phyloP scores from a whole-genome alignment of 2,113 vertebrate genomes.

The Pygoscelis antarcticus region DNA sequence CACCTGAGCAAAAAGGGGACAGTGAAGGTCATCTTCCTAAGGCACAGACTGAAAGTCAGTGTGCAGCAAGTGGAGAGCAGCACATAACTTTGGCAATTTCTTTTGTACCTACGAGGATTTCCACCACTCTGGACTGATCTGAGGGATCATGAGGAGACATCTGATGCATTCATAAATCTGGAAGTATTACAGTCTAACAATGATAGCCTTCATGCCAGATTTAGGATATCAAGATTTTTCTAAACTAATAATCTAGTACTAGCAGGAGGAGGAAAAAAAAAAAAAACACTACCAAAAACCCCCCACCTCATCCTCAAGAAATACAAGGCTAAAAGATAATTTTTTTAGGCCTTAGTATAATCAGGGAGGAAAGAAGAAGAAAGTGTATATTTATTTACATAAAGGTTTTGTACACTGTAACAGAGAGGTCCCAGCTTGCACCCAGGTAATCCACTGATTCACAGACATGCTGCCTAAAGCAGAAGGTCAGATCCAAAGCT shows the following conservation, averaged over 20 bases:
- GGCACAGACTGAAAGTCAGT: not conserved
- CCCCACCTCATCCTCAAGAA: not conserved
- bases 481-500: not conserved
- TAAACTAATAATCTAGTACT: not conserved
- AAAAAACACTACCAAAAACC: not conserved
- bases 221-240: not conserved
- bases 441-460: not conserved
- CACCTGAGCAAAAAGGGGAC: not conserved
- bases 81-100: not conserved
- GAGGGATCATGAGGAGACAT: not conserved
- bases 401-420: not conserved
- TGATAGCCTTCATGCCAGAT: not conserved
- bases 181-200: not conserved
- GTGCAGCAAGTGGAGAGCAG: not conserved
- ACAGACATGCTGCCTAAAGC: not conserved
- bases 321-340: not conserved
- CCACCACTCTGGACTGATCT: not conserved
- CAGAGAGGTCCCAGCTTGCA: not conserved
- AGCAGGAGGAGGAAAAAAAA: not conserved
- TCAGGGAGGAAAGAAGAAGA: not conserved
- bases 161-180: not conserved
- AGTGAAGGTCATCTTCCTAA: not conserved
- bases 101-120: not conserved
- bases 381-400: not conserved
- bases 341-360: not conserved